Evolutionary conservation across 2,113 vertebrate species (phyloP), one percentile per base, ranked within the genome.

Genomic region (Panthera uncia): DNA sequence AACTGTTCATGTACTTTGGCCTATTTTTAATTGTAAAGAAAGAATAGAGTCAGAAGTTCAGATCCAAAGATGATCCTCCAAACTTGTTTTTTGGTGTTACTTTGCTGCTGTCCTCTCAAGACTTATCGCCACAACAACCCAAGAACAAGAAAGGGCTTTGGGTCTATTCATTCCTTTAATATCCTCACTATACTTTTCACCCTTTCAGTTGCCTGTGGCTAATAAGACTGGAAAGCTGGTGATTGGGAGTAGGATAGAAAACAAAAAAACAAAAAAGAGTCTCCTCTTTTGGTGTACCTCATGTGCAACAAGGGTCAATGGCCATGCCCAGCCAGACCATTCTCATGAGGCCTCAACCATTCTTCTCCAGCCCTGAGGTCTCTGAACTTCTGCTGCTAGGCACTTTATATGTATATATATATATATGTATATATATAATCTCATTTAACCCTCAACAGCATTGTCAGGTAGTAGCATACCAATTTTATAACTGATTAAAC

Each of bases 11-110:
- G 18, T 89, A 50, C 13, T 79, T 87, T 87, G 41, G 48, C 92
- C 93, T 94, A 86, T 95, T 18, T 65, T 81, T 96, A 96, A 89
- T 96, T 94, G 15, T 85, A 50, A 36, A 57, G 55, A 84, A 65
- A 50, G 21, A 33, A 29, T 16, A 91, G 45, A 92, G 5, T 23
- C 55, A 83, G 45, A 84, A 96, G 50, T 91, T 57, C 76, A 94
- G 27, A 91, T 91, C 57, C 18, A 84, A 84, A 95, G 69, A 16
- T 84, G 19, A 80, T 73, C 61, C 91, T 88, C 31, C 18, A 97
- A 68, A 65, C 33, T 61, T 85, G 48, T 14, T 71, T 52, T 96
- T 96, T 93, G 55, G 48, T 90, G 63, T 87, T 90, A 94, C 7
- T 95, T 92, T 86, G 63, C 63, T 38, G 15, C 19, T 83, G 15